phyloP scores from a whole-genome alignment of 2,888 invertebrate species.

The Plebejus argus region DNA sequence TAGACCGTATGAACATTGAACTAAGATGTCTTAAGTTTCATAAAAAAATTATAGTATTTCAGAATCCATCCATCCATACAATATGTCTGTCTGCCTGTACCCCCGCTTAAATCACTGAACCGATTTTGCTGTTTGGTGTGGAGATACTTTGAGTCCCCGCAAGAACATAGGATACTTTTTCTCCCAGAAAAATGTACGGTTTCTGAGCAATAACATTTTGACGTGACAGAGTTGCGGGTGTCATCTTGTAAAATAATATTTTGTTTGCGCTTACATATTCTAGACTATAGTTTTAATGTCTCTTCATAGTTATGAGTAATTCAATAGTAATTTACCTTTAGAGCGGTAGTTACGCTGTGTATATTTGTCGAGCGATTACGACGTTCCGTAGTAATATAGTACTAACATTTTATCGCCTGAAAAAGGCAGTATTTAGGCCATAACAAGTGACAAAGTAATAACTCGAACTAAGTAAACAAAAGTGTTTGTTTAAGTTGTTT shows the following conservation, averaged over 20 bases:
- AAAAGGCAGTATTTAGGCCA: neutral
- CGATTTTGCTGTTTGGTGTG: too few relatives aligned
- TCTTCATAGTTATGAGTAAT: too few relatives aligned
- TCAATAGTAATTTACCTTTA: neutral
- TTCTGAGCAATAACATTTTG: too few relatives aligned
- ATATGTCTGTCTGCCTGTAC: too few relatives aligned
- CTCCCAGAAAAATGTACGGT: too few relatives aligned
- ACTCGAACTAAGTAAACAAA: conserved; percentile 11
- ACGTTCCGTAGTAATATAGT: neutral
- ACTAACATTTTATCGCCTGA: neutral
- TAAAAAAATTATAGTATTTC: neutral
- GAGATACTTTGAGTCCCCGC: too few relatives aligned
- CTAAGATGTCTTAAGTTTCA: neutral
- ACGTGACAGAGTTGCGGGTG: too few relatives aligned
- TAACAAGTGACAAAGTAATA: neutral
- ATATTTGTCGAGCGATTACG: neutral
- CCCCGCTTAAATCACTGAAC: too few relatives aligned
- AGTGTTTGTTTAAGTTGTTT: conserved; percentile 10
- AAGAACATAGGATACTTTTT: too few relatives aligned
- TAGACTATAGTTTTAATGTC: too few relatives aligned
- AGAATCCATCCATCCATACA: neutral
- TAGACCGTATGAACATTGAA: neutral
- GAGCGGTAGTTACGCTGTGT: neutral
- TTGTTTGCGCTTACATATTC: too few relatives aligned
- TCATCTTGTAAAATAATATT: too few relatives aligned